A percentile compares a stretch with the other conserved stretches of the same genome.
These are phyloP conservation scores for Parazoanthus atlanticus DNA, from an alignment of 92 coral and sea anemone genomes.

Conservation along the genomic window DNA sequence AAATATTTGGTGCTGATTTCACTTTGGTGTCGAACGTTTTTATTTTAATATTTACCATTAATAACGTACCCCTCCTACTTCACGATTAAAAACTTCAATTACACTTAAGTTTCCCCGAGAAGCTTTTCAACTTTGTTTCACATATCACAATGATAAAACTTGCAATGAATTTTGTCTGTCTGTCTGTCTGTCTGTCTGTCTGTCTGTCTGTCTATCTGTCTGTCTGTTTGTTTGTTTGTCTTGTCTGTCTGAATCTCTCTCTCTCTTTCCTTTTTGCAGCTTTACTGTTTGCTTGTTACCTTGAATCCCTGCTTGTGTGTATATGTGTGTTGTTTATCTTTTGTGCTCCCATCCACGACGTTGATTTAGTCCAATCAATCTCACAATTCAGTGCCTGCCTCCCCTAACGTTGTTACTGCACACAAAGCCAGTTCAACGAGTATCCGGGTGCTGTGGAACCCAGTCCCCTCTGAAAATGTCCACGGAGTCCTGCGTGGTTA, in stretches of 20 bases:
- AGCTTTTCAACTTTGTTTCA: too few species aligned
- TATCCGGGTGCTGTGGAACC: slow-evolving; percentile 75
- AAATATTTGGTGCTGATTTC: not conserved
- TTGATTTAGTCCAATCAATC: not conserved
- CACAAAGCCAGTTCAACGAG: slow-evolving; percentile 76
- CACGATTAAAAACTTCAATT: not conserved
- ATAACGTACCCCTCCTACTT: too few species aligned
- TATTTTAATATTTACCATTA: not conserved
- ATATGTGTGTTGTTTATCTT: not conserved
- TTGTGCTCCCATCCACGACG: too few species aligned
- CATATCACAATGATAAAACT: too few species aligned
- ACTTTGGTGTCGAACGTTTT: not conserved
- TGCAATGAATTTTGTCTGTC: too few species aligned
- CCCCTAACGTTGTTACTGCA: slow-evolving; percentile 69
- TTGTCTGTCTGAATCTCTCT: too few species aligned
- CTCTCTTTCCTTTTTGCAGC: not conserved
- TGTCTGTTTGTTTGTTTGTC: not conserved
- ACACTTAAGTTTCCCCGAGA: too few species aligned
- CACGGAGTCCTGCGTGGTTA: slow-evolving; percentile 84
- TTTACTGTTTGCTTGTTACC: not conserved
- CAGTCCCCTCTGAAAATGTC: slow-evolving; percentile 59
- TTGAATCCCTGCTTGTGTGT: not conserved
- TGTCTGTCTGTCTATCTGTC: not conserved
- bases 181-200: not conserved
- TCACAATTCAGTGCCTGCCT: slow-evolving; percentile 26